Evolutionary conservation across 2,888 invertebrate species (phyloP), one percentile per base, ranked within the genome.

Genomic region (Brenthis daphne): DNA sequence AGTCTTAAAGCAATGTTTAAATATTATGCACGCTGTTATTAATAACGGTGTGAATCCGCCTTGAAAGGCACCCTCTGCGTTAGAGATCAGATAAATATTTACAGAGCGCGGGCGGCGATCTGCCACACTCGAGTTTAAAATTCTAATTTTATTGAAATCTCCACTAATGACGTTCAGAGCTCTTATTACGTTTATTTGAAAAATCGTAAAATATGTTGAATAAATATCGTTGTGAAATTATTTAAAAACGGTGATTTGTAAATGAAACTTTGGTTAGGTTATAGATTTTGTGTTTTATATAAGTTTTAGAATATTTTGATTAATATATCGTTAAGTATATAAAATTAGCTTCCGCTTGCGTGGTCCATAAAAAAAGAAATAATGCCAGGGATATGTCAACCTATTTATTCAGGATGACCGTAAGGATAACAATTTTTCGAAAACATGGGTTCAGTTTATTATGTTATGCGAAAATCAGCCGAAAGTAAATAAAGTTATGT

Each of bases 81-180:
- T 77, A 75, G 76, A 73, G 75, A 75, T 72, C 74, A 77, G 79
- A 80, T 85, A 88, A 90, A 90, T 89, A 88, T 90, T 90, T 85
- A 87, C 85, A 80, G 79, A 76, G 75, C 76, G 75, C 80, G 80
- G 76, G 75, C 77, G 75, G 77, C 79, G 79, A 82, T 83, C 82
- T 83, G 81, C 80, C 80, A 79, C 81, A 82, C 84, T 87, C 79
- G 73, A 82, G 81, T 85, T 89, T 85, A 83, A 89, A 88, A 87
- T 87, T 88, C 80, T 81, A 87, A 88, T 88, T 86, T 84, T 82
- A 85, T 87, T 88, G 83, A 81, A 85, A 82, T 81, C 78, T 72
- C 60, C 69, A 69, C 71, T 72, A 75, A 76, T 73, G 68, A 76
- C 69, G 73, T 70, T 76, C 73, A 64, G 67, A 67, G 67, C 70